Evolutionary conservation across 2,888 invertebrate species (phyloP), one percentile per base, ranked within the genome.

Genomic region (Mesochorus sp.): DNA sequence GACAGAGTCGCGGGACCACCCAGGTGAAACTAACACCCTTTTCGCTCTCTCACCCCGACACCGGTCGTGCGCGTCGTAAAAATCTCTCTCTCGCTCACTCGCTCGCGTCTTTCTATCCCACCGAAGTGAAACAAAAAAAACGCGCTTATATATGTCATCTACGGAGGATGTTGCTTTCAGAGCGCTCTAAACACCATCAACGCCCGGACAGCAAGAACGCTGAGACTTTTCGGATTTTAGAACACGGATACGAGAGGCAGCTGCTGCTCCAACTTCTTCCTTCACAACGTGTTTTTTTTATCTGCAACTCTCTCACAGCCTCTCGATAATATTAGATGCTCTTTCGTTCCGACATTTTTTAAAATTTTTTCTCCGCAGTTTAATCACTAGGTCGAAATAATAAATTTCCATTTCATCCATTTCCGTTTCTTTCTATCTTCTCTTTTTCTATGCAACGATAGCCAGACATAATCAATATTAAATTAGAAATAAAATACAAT

Each of bases 11-110:
- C 85, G 80, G 76, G 90, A 90, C 90, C 90, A 90, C 90, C 90
- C 90, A 90, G 83, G 88, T 85, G 85, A 86, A 84, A 83, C 89
- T 86, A 88, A 90, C 89, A 88, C 89, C 89, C 88, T 85, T n/a
- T 87, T 82, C 79, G 78, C 73, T 76, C 80, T 81, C 83, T 82
- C 85, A 82, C 84, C 85, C 86, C 84, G 87, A 86, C 87, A 85
- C 84, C 80, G 85, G 85, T 86, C 86, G 84, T 85, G 84, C 84
- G 86, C 85, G 85, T 87, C 88, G 86, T 87, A 87, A 88, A 88
- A 82, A 86, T 87, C 86, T 82, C 79, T 82, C 76, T 81, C 86
- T 82, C 19, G 17, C 42, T 19, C 59, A 74, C 71, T 71, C 71
- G 62, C 61, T 14, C 37, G 19, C 34, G 34, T 37, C 24, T 49